Percentiles rank a stretch among this genome's conserved stretches.
phyloP scores from a whole-genome alignment of 2,797 vertebrate genomes.

The Propithecus deckenii region DNA sequence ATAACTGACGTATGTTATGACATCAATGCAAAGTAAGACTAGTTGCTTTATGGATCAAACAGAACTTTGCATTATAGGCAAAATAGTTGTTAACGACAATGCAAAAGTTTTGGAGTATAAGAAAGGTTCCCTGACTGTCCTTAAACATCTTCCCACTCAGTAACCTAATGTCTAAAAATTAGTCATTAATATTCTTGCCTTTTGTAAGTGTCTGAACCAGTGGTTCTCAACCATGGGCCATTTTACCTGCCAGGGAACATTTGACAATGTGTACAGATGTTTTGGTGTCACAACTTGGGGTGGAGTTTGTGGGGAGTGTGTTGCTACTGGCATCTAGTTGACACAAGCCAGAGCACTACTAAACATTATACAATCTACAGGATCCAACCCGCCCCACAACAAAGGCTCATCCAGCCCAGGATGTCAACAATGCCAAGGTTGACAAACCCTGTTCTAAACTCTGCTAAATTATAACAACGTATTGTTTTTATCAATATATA shows the following conservation, averaged over 20 bases:
- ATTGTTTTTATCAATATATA: background rate
- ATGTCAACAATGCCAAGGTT: background rate
- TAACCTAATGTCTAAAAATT: background rate
- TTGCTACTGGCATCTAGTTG: background rate
- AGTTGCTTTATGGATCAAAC: background rate
- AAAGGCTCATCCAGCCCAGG: background rate
- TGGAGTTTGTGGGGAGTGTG: too few relatives aligned
- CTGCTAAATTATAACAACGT: background rate
- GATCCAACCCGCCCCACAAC: background rate
- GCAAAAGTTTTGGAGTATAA: background rate
- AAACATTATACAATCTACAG: background rate
- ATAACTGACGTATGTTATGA: background rate
- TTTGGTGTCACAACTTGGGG: background rate
- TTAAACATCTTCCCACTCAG: background rate
- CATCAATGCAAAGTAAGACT: background rate
- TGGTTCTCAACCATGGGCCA: background rate
- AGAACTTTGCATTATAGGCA: background rate
- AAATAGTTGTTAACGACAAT: background rate
- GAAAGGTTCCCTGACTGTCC: background rate
- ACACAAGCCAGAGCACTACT: background rate
- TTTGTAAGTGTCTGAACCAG: background rate
- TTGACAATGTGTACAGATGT: background rate
- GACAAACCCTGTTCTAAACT: background rate
- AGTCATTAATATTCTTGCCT: background rate
- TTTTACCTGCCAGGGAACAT: background rate